phyloP scores from a whole-genome alignment of 1,140 invertebrate species.

The Lordiphosa collinella region DNA sequence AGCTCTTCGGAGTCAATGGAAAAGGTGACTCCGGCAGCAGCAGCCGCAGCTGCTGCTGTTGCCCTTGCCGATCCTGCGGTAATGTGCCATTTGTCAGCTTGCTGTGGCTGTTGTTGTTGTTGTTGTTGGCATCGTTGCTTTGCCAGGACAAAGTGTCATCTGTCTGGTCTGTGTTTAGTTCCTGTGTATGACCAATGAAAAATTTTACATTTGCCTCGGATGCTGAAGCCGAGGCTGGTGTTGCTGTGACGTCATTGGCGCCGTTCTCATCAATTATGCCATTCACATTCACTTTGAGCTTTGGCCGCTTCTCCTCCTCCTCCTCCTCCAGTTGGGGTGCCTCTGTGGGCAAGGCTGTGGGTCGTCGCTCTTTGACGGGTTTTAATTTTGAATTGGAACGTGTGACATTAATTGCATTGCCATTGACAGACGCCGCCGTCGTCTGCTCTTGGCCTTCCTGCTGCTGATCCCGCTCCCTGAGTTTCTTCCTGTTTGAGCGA shows the following conservation, averaged over 20 bases:
- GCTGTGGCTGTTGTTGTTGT: slow-evolving; percentile 12
- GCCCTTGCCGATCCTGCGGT: slow-evolving; percentile 31
- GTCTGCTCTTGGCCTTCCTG: not conserved
- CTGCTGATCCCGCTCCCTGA: slow-evolving; percentile 19
- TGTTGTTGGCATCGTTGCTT: slow-evolving; percentile 61
- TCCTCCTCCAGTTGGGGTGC: slow-evolving; percentile 41
- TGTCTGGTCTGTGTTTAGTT: slow-evolving; percentile 43
- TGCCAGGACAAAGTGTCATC: slow-evolving; percentile 66
- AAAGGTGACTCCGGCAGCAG: slow-evolving; percentile 15
- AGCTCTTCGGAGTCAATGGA: slow-evolving; percentile 35
- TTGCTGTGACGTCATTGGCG: slow-evolving; percentile 29
- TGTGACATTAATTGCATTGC: slow-evolving; percentile 68
- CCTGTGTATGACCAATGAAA: slow-evolving; percentile 75
- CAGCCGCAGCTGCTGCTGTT: slow-evolving; percentile 18
- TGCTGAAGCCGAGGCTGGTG: slow-evolving; percentile 11
- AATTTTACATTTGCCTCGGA: slow-evolving; percentile 63
- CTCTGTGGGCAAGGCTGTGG: slow-evolving; percentile 66
- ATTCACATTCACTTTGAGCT: slow-evolving; percentile 67
- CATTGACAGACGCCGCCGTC: slow-evolving; percentile 26
- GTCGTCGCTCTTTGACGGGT: slow-evolving; percentile 72
- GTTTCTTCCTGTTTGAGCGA: slow-evolving; percentile 27
- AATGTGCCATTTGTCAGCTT: slow-evolving; percentile 53
- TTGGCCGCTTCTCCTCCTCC: slow-evolving; percentile 35
- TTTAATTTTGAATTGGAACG: slow-evolving; percentile 68
- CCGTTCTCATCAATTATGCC: slow-evolving; percentile 67